These are phyloP conservation scores for Galeopsomyia nigrocyanea DNA, from an alignment of 2,888 invertebrate species.

Conservation along the genomic window DNA sequence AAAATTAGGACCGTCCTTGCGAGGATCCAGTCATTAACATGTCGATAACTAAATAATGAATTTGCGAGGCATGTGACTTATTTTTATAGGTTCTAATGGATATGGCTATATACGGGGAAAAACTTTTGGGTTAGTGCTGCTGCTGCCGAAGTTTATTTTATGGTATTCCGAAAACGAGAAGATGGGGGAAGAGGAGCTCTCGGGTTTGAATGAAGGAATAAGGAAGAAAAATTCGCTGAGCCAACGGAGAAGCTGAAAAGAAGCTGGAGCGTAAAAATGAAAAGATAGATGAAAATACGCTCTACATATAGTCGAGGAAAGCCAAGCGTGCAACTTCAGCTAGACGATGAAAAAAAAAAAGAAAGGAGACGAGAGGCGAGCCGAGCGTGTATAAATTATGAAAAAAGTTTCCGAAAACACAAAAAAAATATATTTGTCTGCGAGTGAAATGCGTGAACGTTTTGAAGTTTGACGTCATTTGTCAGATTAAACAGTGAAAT, in stretches of 20 bases:
- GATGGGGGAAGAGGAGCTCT: not conserved
- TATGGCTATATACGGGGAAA: too few species aligned
- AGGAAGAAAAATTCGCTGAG: constrained; percentile 31
- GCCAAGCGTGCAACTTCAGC: not conserved
- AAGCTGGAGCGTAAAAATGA: constrained; percentile 12
- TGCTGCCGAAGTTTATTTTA: too few species aligned
- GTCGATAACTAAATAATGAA: too few species aligned
- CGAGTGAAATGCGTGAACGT: constrained; percentile 24
- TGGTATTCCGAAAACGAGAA: not conserved
- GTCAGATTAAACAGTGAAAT: too few species aligned
- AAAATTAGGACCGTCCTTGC: too few species aligned
- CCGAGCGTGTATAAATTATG: not conserved
- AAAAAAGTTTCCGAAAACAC: constrained; percentile 1
- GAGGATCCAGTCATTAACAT: too few species aligned
- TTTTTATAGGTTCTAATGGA: too few species aligned
- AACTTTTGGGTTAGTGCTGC: too few species aligned
- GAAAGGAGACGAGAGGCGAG: not conserved
- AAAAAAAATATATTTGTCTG: constrained; percentile 23
- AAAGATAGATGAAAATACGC: constrained; percentile 13
- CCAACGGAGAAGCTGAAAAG: constrained; percentile 7
- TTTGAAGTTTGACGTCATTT: too few species aligned
- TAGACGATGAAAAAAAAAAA: constrained; percentile 30
- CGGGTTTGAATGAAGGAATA: constrained; percentile 7
- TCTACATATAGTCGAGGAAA: constrained; percentile 15
- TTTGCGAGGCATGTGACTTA: too few species aligned